These are phyloP conservation scores for Tragopan temminckii DNA, from an alignment of 2,797 vertebrate genomes.

Conservation along the genomic window DNA sequence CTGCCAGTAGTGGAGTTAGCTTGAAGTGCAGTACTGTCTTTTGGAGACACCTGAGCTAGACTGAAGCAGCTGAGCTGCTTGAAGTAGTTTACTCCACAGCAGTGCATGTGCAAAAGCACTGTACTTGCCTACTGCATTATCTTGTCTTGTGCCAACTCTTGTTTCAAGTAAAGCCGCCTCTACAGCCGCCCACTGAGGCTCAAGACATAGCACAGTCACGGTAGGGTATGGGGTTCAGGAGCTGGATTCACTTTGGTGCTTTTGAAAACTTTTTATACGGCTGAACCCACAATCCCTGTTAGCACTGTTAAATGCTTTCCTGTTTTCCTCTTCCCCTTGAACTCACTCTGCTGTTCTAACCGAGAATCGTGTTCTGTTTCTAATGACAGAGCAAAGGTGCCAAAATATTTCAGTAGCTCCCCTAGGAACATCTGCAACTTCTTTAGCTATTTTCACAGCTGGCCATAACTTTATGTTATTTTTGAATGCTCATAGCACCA, in stretches of 20 bases:
- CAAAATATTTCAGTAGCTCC: slow-evolving; percentile 74
- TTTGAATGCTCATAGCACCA: slow-evolving; percentile 16
- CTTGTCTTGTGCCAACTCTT: neutral
- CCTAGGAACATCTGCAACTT: slow-evolving; percentile 66
- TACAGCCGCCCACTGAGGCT: neutral
- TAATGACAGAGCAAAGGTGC: slow-evolving; percentile 62
- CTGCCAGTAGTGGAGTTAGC: neutral
- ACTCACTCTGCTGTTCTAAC: slow-evolving; percentile 33
- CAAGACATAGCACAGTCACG: neutral
- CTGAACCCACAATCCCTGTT: neutral
- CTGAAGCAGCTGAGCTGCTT: neutral
- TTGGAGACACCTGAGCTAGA: neutral
- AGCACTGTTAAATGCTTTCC: slow-evolving; percentile 38
- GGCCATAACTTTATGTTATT: slow-evolving; percentile 42
- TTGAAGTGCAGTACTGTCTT: neutral
- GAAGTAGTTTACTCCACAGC: neutral
- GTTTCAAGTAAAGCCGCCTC: neutral
- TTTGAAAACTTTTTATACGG: neutral
- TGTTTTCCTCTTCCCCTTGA: slow-evolving; percentile 56
- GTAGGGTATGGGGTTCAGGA: neutral
- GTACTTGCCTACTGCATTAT: neutral
- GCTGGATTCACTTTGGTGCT: neutral
- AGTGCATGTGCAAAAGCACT: neutral
- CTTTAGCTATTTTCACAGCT: slow-evolving; percentile 72
- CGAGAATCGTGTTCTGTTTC: neutral